phyloP scores from a whole-genome alignment of 2,888 invertebrate genomes.

The Sphinx pinastri region DNA sequence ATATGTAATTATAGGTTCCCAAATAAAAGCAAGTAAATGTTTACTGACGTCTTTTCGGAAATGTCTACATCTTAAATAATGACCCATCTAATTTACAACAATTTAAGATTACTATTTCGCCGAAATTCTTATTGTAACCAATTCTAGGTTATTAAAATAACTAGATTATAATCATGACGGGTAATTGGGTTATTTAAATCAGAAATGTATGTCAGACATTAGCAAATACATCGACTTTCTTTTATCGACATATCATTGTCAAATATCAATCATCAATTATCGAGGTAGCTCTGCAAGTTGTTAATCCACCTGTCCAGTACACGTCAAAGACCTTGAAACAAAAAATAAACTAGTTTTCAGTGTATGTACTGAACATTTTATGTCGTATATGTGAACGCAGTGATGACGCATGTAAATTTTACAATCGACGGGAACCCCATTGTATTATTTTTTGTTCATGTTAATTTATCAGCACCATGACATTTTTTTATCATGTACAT shows the following conservation, averaged over 20 bases:
- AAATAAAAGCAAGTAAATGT: not conserved
- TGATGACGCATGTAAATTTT: conserved; percentile 8
- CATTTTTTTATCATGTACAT: not conserved
- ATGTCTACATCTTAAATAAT: no score
- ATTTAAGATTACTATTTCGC: no score
- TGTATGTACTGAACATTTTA: conserved; percentile 45
- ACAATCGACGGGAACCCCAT: not conserved
- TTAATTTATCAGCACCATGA: not conserved
- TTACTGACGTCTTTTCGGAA: no score
- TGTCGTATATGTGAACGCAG: conserved; percentile 25
- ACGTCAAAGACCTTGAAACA: conserved; percentile 50
- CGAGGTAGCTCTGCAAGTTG: conserved; percentile 33
- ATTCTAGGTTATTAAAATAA: no score
- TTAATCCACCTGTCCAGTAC: conserved; percentile 33
- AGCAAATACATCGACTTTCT: conserved; percentile 9
- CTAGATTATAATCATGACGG: not conserved
- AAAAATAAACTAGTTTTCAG: conserved; percentile 54
- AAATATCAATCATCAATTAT: conserved; percentile 26
- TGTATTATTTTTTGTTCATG: not conserved
- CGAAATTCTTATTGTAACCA: no score
- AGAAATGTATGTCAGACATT: conserved; percentile 4
- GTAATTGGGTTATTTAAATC: conserved; percentile 6
- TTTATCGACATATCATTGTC: conserved; percentile 6
- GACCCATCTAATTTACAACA: no score
- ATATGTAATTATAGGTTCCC: not conserved